These are phyloP conservation scores for Temnothorax unifasciatus DNA, from an alignment of 2,888 invertebrate genomes.

Conservation along the genomic window DNA sequence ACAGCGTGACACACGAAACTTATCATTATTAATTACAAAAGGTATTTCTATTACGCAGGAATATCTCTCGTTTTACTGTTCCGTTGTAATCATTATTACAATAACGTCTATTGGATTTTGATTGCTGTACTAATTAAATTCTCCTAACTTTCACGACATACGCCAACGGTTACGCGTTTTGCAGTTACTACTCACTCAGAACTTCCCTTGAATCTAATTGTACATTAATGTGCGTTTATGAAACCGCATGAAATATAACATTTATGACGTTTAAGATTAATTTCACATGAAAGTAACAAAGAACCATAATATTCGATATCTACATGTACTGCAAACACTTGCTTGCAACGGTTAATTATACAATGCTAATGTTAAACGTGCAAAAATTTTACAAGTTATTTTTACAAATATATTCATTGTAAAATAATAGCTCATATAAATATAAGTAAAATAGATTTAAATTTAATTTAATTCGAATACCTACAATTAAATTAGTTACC, in stretches of 20 bases:
- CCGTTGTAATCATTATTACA: slow-evolving; percentile 43
- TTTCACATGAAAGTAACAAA: slow-evolving; percentile 19
- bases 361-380: background rate
- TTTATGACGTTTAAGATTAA: slow-evolving; percentile 44
- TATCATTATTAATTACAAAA: slow-evolving; percentile 25
- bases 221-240: slow-evolving; percentile 40
- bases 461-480: background rate
- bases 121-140: slow-evolving; percentile 49
- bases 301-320: background rate
- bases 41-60: background rate
- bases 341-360: background rate
- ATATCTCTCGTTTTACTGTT: slow-evolving; percentile 30
- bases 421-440: background rate
- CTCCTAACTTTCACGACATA: slow-evolving; percentile 46
- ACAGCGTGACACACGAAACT: background rate
- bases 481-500: background rate
- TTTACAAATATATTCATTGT: background rate
- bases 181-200: slow-evolving; percentile 38
- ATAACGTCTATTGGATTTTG: slow-evolving; percentile 46
- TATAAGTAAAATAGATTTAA: background rate
- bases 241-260: slow-evolving; percentile 33
- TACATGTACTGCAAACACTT: background rate
- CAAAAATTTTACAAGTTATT: no score
- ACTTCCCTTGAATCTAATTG: slow-evolving; percentile 54
- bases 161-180: slow-evolving; percentile 45